Evolutionary conservation across 2,113 vertebrate genomes (phyloP), one percentile per base, ranked within the genome.

Genomic region (Melanostigma gelatinosum): DNA sequence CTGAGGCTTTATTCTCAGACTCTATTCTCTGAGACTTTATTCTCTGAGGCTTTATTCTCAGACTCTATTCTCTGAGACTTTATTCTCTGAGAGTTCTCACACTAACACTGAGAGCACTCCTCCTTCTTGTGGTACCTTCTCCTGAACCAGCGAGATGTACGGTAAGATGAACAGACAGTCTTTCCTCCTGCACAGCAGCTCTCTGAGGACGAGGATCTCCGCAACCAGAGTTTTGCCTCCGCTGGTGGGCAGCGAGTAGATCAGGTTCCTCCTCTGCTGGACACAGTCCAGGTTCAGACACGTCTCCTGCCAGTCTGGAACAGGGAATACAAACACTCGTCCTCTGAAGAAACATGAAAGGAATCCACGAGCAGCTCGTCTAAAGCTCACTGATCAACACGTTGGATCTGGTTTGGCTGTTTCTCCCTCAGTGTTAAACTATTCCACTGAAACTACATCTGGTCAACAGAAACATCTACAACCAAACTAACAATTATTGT

Each of bases 171-270:
- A 95, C 55, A 99, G 92, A 64, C 96, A 97, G 91, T 99, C 96
- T 16, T 94, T 98, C 90, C 92, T 96, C 66, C 96, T 94, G 91
- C 97, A 99, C 70, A 99, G 95, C 11, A 99, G 87, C 90, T 99
- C 97, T 57, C 96, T 94, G 7, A 99, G 95, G 85, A 98, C 96
- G 60, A 99, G 94, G 90, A 99, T 96, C 93, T 99, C 98, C 18
- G 98, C 97, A 13, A 99, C 98, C 1, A 99, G 95, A 1, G 98
- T 99, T 92, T 99, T 99, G 16, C 98, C 98, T 84, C 98, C 98
- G 65, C 97, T 95, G 10, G 98, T 99, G 77, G 98, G 98, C 24
- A 99, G 93, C 0, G 97, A 98, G 92, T 97, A 99, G 90, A 99
- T 99, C 44, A 99, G 94, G 84, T 99, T 99, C 93, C 80, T 97